Evolutionary conservation across 2,797 vertebrate species (phyloP).

Genomic region (Ibycter americanus): DNA sequence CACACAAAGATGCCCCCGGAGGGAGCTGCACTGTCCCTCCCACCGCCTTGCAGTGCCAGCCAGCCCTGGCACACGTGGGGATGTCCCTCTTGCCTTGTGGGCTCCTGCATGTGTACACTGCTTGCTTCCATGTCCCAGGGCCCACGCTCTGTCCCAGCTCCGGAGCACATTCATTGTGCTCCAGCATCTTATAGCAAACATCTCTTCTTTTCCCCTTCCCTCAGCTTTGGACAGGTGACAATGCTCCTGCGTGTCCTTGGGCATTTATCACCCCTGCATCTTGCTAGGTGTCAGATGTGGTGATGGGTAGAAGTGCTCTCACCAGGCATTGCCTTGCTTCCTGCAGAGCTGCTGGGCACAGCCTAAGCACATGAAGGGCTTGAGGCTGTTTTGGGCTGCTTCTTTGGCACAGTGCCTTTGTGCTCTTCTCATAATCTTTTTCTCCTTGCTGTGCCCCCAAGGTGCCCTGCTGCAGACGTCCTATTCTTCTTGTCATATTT

Average conservation of each 20-base stretch:
- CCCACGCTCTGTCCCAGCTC: rapidly evolving
- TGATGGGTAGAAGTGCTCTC: not conserved
- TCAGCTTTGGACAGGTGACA: not conserved
- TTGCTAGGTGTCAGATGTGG: not conserved
- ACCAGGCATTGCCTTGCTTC: not conserved
- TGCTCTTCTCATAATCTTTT: not conserved
- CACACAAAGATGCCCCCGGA: rapidly evolving
- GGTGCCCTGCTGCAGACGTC: not conserved
- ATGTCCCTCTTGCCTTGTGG: not conserved
- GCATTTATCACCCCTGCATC: not conserved
- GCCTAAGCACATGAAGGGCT: not conserved
- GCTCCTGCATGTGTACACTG: not conserved
- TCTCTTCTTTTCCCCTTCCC: not conserved
- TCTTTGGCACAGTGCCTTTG: not conserved
- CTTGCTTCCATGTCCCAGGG: not conserved
- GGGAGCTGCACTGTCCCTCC: not conserved
- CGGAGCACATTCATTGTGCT: not conserved
- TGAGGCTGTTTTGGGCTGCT: not conserved
- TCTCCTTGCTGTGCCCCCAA: not conserved
- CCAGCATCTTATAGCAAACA: not conserved
- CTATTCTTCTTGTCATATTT: rapidly evolving
- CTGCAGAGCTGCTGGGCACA: not conserved
- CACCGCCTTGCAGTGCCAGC: not conserved
- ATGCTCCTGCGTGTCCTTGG: rapidly evolving
- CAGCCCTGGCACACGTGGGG: not conserved